Evolutionary conservation across 2,797 vertebrate species (phyloP).

Genomic region (Lepus townsendii): DNA sequence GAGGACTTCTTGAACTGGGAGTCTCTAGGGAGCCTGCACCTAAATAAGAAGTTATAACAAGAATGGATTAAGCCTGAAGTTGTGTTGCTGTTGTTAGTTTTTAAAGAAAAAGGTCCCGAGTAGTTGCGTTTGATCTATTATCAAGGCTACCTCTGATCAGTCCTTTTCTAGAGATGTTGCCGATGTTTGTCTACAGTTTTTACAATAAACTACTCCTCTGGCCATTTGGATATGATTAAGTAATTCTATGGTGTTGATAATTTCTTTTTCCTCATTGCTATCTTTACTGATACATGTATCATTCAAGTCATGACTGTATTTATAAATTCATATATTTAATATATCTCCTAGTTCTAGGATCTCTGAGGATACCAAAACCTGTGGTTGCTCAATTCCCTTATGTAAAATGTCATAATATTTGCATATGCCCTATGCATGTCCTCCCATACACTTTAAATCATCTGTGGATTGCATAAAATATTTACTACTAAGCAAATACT

Average conservation of each 20-base stretch:
- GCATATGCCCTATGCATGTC: too few species aligned
- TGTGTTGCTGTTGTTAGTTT: background rate
- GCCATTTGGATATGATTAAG: background rate
- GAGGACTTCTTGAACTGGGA: background rate
- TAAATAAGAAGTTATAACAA: background rate
- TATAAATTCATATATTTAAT: background rate
- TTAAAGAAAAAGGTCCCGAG: background rate
- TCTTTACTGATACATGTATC: background rate
- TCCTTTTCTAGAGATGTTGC: background rate
- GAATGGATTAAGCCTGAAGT: background rate
- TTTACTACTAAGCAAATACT: too few species aligned
- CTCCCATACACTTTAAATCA: too few species aligned
- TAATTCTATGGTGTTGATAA: background rate
- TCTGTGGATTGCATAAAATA: too few species aligned
- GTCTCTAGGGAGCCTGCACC: background rate
- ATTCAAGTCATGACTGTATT: background rate
- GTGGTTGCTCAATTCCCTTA: too few species aligned
- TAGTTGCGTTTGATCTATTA: background rate
- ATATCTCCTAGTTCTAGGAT: background rate
- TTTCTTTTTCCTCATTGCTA: background rate
- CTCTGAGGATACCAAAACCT: too few species aligned
- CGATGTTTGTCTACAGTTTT: background rate
- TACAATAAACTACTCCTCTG: background rate
- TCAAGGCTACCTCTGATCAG: background rate
- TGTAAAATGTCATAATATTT: too few species aligned